Evolutionary conservation across 2,797 vertebrate genomes (phyloP), one percentile per base, ranked within the genome.

Genomic region (Diplodus sargus): DNA sequence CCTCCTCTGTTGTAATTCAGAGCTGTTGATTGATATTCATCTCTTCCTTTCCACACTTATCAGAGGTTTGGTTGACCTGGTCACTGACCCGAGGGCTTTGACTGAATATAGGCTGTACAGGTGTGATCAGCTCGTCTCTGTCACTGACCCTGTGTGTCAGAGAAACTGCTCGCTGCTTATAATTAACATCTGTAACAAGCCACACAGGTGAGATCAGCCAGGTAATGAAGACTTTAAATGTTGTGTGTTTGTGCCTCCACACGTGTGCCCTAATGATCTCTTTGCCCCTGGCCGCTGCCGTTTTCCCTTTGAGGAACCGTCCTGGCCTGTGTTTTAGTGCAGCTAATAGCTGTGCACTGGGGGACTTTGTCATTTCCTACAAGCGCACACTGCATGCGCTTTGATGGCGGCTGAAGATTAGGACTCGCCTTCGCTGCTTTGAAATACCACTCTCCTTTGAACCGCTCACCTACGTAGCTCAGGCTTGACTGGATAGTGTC

Each of bases 301-400:
- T 83, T 87, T 88, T 89, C 83, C 74, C 89, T 94, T 91, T 91
- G 91, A 93, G 91, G 86, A 85, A 84, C 87, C 30, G 86, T 72
- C 83, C 81, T 48, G 82, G 87, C 91, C 88, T 93, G 91, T 91
- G 91, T 93, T 94, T 93, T 92, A 92, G 77, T 78, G 86, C 82
- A 12, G 83, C 86, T 90, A 94, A 94, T 92, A 85, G 91, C 90
- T 42, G 83, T 80, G 85, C 81, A 43, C 74, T 11, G 68, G 79
- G 63, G 73, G 83, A 90, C 90, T 91, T 91, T 93, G 91, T 93
- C 91, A 93, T 94, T 94, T 94, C 90, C 91, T 93, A 84, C 90
- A 79, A 63, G 61, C 81, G 86, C 77, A 48, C 76, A 34, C 48
- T 72, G 85, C 76, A 57, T 66, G 82, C 73, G 74, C 90, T 93